Evolutionary conservation across 1,140 invertebrate genomes (phyloP), one percentile per base, ranked within the genome.

Genomic region (Drosophila triauraria): DNA sequence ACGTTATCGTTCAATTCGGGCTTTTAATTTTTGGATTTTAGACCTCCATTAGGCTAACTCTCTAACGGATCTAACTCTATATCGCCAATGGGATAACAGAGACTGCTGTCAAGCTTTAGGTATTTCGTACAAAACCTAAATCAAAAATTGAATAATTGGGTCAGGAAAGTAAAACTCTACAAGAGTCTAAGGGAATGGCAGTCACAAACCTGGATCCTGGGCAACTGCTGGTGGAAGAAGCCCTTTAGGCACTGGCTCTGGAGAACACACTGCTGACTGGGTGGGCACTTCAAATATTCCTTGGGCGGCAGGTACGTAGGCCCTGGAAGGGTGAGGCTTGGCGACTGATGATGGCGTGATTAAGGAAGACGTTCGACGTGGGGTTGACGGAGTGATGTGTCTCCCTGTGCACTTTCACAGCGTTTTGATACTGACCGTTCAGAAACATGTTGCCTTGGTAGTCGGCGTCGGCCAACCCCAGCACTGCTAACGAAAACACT

Each of bases 371-470:
- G 68, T 92, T 92, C 9, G 79, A 59, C 23, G 80, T 38, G 7
- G 85, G 82, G 58, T 91, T 92, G 12, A 87, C 81, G 3, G 80
- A 87, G 35, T 62, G 79, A 35, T 80, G 70, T 30, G 82, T 79
- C 35, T 84, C 85, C 50, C 63, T 74, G 23, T 86, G 78, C 40
- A 61, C 69, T 38, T 80, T 85, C 27, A 87, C 76, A 7, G 74
- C 65, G 51, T 87, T 90, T 47, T 91, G 78, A 15, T 92, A 92
- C 57, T 91, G 74, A 6, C 91, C 91, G 54, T 92, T 92, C 15
- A 92, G 88, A 54, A 92, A 92, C 88, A 92, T 92, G 59, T 92
- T 92, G 7, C 60, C 67, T 12, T 80, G 74, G 35, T 91, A 92
- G 56, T 77, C 86, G 42, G 78, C 77, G 40, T 54, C 63, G 27